phyloP scores from a whole-genome alignment of 2,888 invertebrate species.

The Drosophila emarginata region DNA sequence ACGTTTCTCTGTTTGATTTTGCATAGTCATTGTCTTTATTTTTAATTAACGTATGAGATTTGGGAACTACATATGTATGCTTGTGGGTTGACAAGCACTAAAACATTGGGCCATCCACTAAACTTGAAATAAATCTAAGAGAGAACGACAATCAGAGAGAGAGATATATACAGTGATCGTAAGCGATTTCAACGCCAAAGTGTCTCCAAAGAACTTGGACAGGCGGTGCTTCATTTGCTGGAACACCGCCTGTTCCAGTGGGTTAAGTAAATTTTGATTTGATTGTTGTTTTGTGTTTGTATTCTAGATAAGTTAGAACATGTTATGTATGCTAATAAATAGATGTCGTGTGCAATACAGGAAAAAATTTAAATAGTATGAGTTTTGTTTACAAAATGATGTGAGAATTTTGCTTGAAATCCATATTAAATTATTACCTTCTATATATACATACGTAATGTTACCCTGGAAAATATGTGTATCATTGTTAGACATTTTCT shows the following conservation, averaged over 20 bases:
- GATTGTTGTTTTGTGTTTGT: constrained; percentile 15
- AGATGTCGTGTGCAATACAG: constrained; percentile 6
- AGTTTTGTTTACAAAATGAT: constrained; percentile 12
- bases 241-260: constrained; percentile 29
- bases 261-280: constrained; percentile 29
- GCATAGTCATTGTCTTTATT: constrained; percentile 30
- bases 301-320: neutral
- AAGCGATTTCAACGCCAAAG: neutral
- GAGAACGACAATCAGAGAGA: neutral
- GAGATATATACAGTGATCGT: neutral
- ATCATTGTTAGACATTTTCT: too few relatives aligned
- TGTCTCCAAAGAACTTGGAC: constrained; percentile 3
- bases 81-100: constrained; percentile 21
- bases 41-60: constrained; percentile 18
- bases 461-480: neutral
- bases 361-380: neutral
- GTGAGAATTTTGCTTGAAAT: neutral
- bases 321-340: neutral
- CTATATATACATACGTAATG: neutral
- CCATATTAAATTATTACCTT: neutral
- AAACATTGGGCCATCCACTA: neutral
- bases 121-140: neutral
- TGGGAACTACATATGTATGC: constrained; percentile 13
- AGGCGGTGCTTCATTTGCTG: constrained; percentile 31
- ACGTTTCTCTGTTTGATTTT: constrained; percentile 34